A percentile compares a stretch with the other conserved stretches of the same genome.
phyloP scores from a whole-genome alignment of 1,140 invertebrate species.

The Drosophila tani region DNA sequence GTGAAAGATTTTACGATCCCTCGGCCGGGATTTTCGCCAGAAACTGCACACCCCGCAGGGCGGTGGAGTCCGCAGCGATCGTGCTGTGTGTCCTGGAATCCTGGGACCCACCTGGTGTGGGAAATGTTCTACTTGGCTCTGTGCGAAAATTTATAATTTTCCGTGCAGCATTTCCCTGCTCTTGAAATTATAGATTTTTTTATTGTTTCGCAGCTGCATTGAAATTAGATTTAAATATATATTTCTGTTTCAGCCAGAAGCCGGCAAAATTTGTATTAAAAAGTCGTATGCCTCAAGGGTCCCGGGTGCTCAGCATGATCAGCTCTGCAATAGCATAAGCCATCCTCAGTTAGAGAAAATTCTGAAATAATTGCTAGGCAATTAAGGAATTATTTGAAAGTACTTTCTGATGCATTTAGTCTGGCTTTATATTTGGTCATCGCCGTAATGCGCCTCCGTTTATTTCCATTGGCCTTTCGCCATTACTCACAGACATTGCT shows the following conservation, averaged over 20 bases:
- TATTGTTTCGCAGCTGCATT: neutral
- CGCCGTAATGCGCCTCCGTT: constrained; percentile 11
- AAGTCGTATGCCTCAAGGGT: no score
- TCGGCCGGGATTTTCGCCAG: constrained; percentile 49
- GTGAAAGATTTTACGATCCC: constrained; percentile 76
- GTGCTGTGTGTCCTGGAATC: constrained; percentile 67
- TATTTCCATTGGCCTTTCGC: constrained; percentile 32
- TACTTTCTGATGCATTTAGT: constrained; percentile 13
- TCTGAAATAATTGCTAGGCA: neutral
- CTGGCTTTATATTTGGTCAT: constrained; percentile 7
- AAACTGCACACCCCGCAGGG: constrained; percentile 67
- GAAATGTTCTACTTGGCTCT: constrained; percentile 45
- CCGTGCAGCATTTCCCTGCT: neutral
- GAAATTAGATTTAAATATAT: neutral
- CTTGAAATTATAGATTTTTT: neutral
- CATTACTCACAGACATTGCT: constrained; percentile 37
- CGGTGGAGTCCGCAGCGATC: constrained; percentile 44
- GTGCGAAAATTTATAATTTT: constrained; percentile 26
- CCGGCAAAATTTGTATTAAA: no score
- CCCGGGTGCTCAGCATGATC: no score
- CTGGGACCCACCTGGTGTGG: constrained; percentile 63
- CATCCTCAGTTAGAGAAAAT: neutral
- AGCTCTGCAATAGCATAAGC: no score
- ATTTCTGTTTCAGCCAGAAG: no score
- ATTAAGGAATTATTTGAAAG: neutral